Evolutionary conservation across 2,797 vertebrate species (phyloP).

Genomic region (Cygnus olor): DNA sequence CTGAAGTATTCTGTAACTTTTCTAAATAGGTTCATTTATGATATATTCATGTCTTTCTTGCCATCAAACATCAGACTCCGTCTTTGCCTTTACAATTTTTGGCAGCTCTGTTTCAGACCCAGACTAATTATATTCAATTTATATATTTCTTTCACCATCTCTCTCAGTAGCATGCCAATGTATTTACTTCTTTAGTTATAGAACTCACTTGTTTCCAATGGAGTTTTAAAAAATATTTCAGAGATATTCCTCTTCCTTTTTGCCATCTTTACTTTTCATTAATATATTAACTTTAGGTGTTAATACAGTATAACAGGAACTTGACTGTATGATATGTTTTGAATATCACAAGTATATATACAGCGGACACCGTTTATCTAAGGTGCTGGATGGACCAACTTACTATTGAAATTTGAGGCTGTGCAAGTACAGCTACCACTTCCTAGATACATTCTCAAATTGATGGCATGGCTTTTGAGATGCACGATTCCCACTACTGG

Average conservation of each 20-base stretch:
- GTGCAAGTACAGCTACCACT: background rate
- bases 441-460: background rate
- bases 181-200: background rate
- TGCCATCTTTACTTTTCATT: background rate
- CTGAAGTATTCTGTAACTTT: background rate
- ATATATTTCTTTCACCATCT: background rate
- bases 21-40: background rate
- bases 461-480: background rate
- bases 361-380: background rate
- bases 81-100: slow-evolving; percentile 7
- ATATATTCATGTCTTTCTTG: background rate
- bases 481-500: fast-evolving
- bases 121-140: background rate
- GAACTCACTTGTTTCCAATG: background rate
- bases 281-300: background rate
- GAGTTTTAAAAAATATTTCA: slow-evolving; percentile 25
- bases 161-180: background rate
- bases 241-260: background rate
- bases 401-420: background rate
- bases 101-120: background rate
- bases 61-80: background rate
- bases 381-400: background rate
- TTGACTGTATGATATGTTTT: background rate
- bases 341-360: background rate
- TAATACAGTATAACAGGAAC: background rate